A percentile compares a stretch with the other conserved stretches of the same genome.
phyloP scores from a whole-genome alignment of 2,888 invertebrate genomes.

The Opisthograptis luteolata region DNA sequence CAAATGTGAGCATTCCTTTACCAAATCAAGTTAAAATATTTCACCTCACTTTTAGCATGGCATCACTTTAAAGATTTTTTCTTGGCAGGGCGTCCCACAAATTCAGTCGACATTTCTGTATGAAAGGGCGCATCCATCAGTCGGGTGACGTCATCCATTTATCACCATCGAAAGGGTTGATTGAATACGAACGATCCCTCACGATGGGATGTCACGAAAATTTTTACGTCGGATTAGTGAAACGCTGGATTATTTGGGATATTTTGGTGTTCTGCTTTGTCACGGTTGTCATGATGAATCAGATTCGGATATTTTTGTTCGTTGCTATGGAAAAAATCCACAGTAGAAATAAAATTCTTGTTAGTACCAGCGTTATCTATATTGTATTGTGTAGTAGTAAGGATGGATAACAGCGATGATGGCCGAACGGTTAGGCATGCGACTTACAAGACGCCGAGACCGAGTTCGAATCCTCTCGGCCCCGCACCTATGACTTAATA shows the following conservation, averaged over 20 bases:
- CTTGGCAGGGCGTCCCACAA: constrained; percentile 24
- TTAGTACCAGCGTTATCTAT: no score
- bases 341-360: no score
- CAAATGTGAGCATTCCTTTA: no score
- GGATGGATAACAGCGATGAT: no score
- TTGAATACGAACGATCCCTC: constrained; percentile 66
- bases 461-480: no score
- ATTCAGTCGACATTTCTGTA: constrained; percentile 34
- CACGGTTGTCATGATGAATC: constrained; percentile 16
- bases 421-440: no score
- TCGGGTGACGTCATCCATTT: constrained; percentile 64
- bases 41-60: background rate
- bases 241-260: constrained; percentile 40
- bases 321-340: background rate
- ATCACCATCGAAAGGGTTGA: constrained; percentile 74
- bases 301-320: background rate
- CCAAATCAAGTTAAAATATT: no score
- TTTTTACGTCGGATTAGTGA: constrained; percentile 48
- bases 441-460: no score
- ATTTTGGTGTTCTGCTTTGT: constrained; percentile 28
- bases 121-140: constrained; percentile 62
- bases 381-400: no score
- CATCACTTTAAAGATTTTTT: constrained; percentile 24
- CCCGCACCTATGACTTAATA: no score
- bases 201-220: constrained; percentile 53